Evolutionary conservation across 2,888 invertebrate genomes (phyloP).

Genomic region (Andrena hattorfiana): DNA sequence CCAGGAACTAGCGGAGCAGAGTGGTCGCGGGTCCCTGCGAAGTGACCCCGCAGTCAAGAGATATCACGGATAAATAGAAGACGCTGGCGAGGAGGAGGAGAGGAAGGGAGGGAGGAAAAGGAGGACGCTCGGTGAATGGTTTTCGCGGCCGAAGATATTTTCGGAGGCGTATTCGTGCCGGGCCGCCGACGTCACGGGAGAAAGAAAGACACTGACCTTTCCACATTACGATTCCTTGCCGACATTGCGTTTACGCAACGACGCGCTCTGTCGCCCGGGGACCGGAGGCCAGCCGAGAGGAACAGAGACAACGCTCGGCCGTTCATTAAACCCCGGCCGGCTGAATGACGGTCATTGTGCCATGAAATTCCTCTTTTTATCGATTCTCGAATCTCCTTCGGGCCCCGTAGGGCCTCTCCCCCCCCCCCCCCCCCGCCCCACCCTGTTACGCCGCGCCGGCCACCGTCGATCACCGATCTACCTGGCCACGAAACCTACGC

Average conservation of each 20-base stretch:
- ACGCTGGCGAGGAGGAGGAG: not conserved
- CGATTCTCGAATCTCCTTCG: constrained; percentile 47
- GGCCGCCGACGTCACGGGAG: constrained; percentile 57
- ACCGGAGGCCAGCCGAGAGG: constrained; percentile 29
- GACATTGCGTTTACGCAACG: constrained; percentile 73
- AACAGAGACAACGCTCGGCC: constrained; percentile 33
- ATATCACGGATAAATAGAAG: constrained; percentile 21
- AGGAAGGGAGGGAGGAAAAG: constrained; percentile 8
- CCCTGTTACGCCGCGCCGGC: constrained; percentile 11
- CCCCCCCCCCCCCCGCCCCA: too few relatives aligned
- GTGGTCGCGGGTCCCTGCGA: constrained; percentile 35
- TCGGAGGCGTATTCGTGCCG: constrained; percentile 50
- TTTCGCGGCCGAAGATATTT: constrained; percentile 66
- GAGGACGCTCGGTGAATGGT: constrained; percentile 17
- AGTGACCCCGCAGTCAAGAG: constrained; percentile 19
- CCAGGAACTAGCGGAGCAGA: not conserved
- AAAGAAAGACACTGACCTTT: constrained; percentile 78
- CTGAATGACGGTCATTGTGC: constrained; percentile 65
- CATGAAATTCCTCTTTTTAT: constrained; percentile 59
- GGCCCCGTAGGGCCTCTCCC: not conserved
- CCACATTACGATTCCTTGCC: constrained; percentile 71
- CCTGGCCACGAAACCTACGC: constrained; percentile 5
- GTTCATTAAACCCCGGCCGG: constrained; percentile 58
- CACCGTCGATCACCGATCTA: constrained; percentile 3
- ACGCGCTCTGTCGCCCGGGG: constrained; percentile 44